phyloP scores from a whole-genome alignment of 1,140 invertebrate genomes.

The Drosophila novamexicana region DNA sequence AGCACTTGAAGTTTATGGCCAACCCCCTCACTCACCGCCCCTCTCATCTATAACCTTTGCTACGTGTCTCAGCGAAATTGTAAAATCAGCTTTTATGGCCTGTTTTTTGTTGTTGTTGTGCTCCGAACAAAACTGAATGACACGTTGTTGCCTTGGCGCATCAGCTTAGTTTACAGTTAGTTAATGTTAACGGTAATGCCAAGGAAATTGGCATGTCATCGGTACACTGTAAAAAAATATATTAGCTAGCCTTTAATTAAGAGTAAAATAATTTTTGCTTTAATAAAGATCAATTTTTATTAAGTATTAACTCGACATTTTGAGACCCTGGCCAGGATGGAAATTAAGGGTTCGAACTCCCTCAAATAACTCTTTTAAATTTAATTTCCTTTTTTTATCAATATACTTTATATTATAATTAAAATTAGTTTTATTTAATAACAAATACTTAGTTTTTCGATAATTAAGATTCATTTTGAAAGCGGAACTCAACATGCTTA shows the following conservation, averaged over 20 bases:
- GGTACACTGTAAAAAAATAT: not conserved
- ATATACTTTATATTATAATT: too few relatives aligned
- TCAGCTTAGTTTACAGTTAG: constrained; percentile 53
- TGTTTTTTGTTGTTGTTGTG: constrained; percentile 26
- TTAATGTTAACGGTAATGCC: constrained; percentile 50
- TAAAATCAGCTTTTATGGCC: constrained; percentile 45
- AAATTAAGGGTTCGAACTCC: too few relatives aligned
- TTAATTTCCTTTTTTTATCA: too few relatives aligned
- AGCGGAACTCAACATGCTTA: too few relatives aligned
- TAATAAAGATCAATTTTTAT: too few relatives aligned
- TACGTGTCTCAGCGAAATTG: constrained; percentile 18
- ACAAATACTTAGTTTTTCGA: too few relatives aligned
- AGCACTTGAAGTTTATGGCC: constrained; percentile 68
- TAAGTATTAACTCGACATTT: too few relatives aligned
- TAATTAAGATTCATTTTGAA: too few relatives aligned
- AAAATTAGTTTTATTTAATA: too few relatives aligned
- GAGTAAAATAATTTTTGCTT: not conserved
- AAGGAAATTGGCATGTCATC: constrained; percentile 21
- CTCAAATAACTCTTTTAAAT: too few relatives aligned
- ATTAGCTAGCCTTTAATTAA: not conserved
- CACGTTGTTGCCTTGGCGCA: constrained; percentile 28
- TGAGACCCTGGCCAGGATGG: too few relatives aligned
- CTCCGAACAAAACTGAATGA: constrained; percentile 30
- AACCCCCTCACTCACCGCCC: not conserved
- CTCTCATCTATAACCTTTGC: not conserved